Percentiles rank a stretch among this genome's conserved stretches.
These are phyloP conservation scores for Conopomorpha cramerella DNA, from an alignment of 1,140 invertebrate species.

Conservation along the genomic window DNA sequence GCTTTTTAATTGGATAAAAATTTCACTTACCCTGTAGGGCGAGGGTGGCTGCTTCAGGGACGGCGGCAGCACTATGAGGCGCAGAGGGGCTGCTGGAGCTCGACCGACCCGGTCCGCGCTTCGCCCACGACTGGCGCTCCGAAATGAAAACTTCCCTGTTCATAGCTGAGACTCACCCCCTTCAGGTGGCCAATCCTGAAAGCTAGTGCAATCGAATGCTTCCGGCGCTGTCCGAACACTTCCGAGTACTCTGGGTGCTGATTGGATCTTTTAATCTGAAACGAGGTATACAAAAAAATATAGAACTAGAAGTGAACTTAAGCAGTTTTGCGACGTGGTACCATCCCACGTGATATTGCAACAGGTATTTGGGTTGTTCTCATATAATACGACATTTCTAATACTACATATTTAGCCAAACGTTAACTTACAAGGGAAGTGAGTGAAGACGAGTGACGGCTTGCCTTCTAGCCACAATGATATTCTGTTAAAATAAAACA, in stretches of 20 bases:
- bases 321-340: no score
- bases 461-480: no score
- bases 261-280: conserved; percentile 59
- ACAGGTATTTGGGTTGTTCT: no score
- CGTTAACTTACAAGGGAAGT: no score
- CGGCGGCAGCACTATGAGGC: conserved; percentile 8
- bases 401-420: no score
- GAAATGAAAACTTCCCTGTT: conserved; percentile 54
- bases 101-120: conserved; percentile 28
- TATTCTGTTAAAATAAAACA: no score
- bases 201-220: conserved; percentile 17
- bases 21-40: conserved; percentile 49
- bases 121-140: conserved; percentile 48
- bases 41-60: no score
- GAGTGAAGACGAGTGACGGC: no score
- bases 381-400: no score
- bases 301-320: conserved; percentile 41
- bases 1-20: conserved; percentile 54
- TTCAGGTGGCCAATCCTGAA: conserved; percentile 27
- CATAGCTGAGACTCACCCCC: conserved; percentile 52
- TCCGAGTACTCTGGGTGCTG: conserved; percentile 37
- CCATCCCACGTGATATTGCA: no score
- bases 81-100: conserved; percentile 2
- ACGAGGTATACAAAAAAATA: conserved; percentile 55
- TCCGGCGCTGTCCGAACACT: conserved; percentile 23